Evolutionary conservation across 2,888 invertebrate genomes (phyloP), one percentile per base, ranked within the genome.

Genomic region (Phortica okadai): DNA sequence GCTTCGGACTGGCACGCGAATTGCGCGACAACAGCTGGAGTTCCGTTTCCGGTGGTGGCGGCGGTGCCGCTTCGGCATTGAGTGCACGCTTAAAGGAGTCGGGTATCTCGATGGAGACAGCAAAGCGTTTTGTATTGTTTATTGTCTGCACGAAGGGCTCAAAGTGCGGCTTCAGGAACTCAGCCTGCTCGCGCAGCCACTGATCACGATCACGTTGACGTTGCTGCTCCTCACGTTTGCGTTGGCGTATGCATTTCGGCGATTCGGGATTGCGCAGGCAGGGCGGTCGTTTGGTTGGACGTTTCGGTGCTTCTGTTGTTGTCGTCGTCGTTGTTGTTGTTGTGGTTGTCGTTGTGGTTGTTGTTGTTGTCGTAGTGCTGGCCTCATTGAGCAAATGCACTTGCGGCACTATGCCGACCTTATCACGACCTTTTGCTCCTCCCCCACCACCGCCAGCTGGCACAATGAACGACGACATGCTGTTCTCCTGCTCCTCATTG

Each of bases 61-160:
- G 59, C 1, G 77, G 54, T 21, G 74, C 50, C 5, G 72, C 73
- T 0, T 69, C 69, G 10, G 74, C 81, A 56, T 87, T 87, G 25
- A 82, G 78, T 4, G 85, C 83, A 4, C 79, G 79, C 74, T 89
- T 91, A 42, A 90, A 89, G 1, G 90, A 90, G 56, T 90, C 90
- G 6, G 90, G 90, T 79, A 90, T 90, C 78, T 90, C 90, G 25
- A 90, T 90, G 14, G 90, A 90, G 0, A 90, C 90, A 0, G 90
- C 90, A 78, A 90, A 90, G 6, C 90, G 86, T 45, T 89, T 88
- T 0, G 90, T 90, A 66, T 90, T 90, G 76, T 90, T 90, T 10
- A 90, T 83, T 6, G 91, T 90, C 78, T 90, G 91, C 10, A 90
- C 80, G 74, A 90, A 86, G 33, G 90, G 91, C 56, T 91, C 90